A percentile compares a stretch with the other conserved stretches of the same genome.
Evolutionary conservation across 2,888 invertebrate genomes (phyloP).

Genomic region (Augiades crinisus): DNA sequence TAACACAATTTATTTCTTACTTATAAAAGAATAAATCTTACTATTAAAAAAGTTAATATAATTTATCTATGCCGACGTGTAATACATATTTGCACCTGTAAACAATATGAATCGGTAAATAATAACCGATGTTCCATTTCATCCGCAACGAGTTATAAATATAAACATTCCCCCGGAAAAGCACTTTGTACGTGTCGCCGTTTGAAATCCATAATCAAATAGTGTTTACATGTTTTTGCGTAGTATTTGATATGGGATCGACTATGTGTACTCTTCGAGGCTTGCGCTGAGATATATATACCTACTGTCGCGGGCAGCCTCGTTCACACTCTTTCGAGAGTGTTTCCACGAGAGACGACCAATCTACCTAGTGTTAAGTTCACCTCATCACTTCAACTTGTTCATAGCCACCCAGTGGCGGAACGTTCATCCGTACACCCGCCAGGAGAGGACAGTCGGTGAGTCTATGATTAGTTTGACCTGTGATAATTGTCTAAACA

Average conservation of each 20-base stretch:
- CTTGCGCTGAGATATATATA: slow-evolving; percentile 59
- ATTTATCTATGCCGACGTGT: slow-evolving; percentile 1
- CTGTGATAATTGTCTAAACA: slow-evolving; percentile 31
- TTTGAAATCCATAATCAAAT: slow-evolving; percentile 62
- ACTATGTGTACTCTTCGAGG: slow-evolving; percentile 55
- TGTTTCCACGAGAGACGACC: slow-evolving; percentile 53
- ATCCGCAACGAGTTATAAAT: slow-evolving; percentile 12
- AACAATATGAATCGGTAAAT: slow-evolving; percentile 10
- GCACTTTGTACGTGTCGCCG: slow-evolving; percentile 39
- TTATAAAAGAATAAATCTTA: too few species aligned
- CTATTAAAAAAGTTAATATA: too few species aligned
- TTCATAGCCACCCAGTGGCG: slow-evolving; percentile 77
- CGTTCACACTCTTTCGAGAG: slow-evolving; percentile 67
- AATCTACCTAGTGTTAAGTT: slow-evolving; percentile 61
- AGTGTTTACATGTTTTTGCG: slow-evolving; percentile 65
- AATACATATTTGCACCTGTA: slow-evolving; percentile 1
- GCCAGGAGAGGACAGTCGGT: slow-evolving; percentile 55
- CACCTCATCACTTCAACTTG: slow-evolving; percentile 52
- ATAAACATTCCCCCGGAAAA: slow-evolving; percentile 37
- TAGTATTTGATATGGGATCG: slow-evolving; percentile 69
- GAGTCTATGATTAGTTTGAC: too few species aligned
- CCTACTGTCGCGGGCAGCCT: slow-evolving; percentile 36
- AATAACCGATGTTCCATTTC: slow-evolving; percentile 13
- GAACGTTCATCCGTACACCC: slow-evolving; percentile 49
- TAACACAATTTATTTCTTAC: too few species aligned